Base-by-base conservation (phyloP, 2,113 vertebrate species). In the Mustela lutreola region DNA sequence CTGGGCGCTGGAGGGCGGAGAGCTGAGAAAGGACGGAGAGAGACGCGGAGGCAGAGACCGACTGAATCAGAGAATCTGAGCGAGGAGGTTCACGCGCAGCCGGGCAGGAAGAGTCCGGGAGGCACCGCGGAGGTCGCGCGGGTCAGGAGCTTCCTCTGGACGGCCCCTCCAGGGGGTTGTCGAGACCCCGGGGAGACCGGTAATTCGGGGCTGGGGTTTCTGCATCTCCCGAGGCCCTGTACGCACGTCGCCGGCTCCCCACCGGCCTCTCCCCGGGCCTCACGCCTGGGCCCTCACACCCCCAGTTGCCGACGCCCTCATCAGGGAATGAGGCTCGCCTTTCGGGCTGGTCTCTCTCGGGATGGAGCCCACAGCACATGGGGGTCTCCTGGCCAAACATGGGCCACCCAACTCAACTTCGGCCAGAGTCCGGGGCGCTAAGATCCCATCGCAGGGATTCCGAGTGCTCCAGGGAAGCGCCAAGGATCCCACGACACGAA, bases 191-290 rank as follows among this genome's bases (percentile, higher is more conserved):
- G 36, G 75, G 56, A 62, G 36, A 48, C 45, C n/a, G 4, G n/a
- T 31, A 28, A 12, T 22, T 76, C 36, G 10, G 63, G 36, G 21
- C 11, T 21, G 71, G 70, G 60, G 42, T 16, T 2, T 48, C 65
- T 31, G 60, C 81, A 1, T 7, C 71, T 36, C 36, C 1, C 53
- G 3, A 56, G 26, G n/a, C 53, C 76, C 16, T 7, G 73, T 15
- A 26, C 0, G 76, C 50, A 15, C 36, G n/a, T 50, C 2, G 56
- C n/a, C 15, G 12, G 22, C 7, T 9, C 26, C 0, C 3, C 12
- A 19, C 19, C 11, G 22, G 50, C 22, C 19, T 3, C 70, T 45
- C 28, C 39, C 3, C 4, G 28, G 60, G 6, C 15, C 89, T 21
- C 4, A n/a, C 2, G 9, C 31, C 63, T 8, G 33, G 42, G 85